These are phyloP conservation scores for Paguma larvata DNA, from an alignment of 2,797 vertebrate species.

Conservation along the genomic window DNA sequence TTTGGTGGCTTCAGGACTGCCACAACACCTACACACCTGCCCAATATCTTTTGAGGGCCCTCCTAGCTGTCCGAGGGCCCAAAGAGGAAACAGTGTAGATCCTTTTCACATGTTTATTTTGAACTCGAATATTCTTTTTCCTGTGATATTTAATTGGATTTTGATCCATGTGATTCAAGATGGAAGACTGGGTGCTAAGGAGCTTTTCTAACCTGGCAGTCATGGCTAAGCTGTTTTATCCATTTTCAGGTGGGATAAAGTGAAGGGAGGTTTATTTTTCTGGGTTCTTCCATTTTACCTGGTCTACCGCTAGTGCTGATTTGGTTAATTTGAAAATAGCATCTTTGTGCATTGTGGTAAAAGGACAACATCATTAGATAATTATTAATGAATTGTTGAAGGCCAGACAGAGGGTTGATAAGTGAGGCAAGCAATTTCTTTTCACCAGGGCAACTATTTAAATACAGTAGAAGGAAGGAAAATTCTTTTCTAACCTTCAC, in stretches of 20 bases:
- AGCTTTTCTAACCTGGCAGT: background rate
- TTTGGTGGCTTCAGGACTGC: background rate
- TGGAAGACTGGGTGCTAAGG: background rate
- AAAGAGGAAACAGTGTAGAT: background rate
- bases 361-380: background rate
- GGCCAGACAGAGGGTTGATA: background rate
- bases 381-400: background rate
- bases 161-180: background rate
- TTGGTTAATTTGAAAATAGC: constrained; percentile 13
- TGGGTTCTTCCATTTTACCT: background rate
- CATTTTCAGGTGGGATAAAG: background rate
- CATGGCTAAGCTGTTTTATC: background rate
- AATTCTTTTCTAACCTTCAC: background rate
- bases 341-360: background rate
- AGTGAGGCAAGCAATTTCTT: background rate
- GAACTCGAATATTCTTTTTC: background rate
- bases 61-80: too few relatives aligned
- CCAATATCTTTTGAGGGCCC: fast-evolving
- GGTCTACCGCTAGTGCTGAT: background rate
- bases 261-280: background rate
- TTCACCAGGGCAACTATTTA: background rate
- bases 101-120: constrained; percentile 20
- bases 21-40: background rate
- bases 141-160: background rate
- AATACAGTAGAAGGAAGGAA: background rate